Base-by-base conservation (phyloP, 2,888 invertebrate genomes). In the Gryllus longicercus region DNA sequence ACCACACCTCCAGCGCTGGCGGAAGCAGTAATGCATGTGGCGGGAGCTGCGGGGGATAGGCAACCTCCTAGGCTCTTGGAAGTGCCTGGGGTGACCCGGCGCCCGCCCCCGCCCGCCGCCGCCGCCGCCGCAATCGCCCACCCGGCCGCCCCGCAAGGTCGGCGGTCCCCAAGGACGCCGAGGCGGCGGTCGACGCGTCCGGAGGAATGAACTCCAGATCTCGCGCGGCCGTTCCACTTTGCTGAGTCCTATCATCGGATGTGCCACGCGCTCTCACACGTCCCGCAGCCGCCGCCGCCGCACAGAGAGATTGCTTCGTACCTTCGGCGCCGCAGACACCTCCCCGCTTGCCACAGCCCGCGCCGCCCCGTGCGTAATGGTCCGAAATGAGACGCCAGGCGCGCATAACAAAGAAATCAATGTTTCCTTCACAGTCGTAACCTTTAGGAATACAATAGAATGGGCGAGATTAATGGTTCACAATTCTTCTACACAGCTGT, bases 261-360 rank as follows among this genome's bases (percentile, higher is more conserved):
- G 63, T 63, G 63, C 63, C 63, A 63, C 63, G n/a, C 63, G 63
- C 63, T 63, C 63, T 63, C 63, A 63, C 63, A 63, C 63, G 63
- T 63, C 63, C 63, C 16, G 63, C 63, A 5, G 38, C 38, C 38
- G 5, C 38, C 38, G 4, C 38, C 38, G 38, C 38, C 38, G n/a
- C 4, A 63, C 16, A 63, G 16, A 63, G 63, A 63, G 63, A 63
- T 63, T 63, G 63, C 63, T 63, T 11, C 16, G n/a, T 16, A 14
- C 63, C 63, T 12, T 14, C 63, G n/a, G 16, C 63, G 18, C 63
- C 16, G 63, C 12, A 12, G 63, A n/a, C 63, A 38, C 8, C 38
- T 38, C 8, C 38, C 38, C 38, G 25, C 25, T 8, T 38, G 38
- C 38, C 38, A 38, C 38, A 38, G 38, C 38, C 38, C 38, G 8